Percentiles rank a stretch among this genome's conserved stretches.
Conservation (phyloP, 2,888 invertebrate species). For the Abrostola tripartita region DNA sequence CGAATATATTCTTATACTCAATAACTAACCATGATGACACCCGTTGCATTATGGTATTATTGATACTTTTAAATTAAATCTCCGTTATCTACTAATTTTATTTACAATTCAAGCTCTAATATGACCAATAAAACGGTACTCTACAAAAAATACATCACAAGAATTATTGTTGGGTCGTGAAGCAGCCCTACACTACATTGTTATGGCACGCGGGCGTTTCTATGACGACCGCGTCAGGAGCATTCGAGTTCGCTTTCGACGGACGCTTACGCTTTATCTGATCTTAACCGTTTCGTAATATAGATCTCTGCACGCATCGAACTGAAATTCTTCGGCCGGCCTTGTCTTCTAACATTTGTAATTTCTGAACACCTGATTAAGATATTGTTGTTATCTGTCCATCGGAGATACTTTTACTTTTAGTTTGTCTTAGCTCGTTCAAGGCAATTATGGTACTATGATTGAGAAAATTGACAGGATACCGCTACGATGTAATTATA, state of each 20-base stretch:
- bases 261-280: constrained; percentile 77
- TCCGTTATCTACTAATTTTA: not conserved
- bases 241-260: constrained; percentile 71
- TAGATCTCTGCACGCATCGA: constrained; percentile 72
- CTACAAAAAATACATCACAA: not conserved
- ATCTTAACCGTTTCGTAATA: constrained; percentile 78
- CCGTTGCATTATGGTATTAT: no score
- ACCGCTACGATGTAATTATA: constrained; percentile 19
- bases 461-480: constrained; percentile 39
- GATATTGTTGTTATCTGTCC: constrained; percentile 66
- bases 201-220: constrained; percentile 56
- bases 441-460: constrained; percentile 38
- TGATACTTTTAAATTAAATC: no score
- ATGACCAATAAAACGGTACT: not conserved
- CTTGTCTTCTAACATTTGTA: constrained; percentile 76
- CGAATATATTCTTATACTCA: no score
- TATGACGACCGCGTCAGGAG: constrained; percentile 70
- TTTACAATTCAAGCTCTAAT: not conserved
- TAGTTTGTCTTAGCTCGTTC: constrained; percentile 53
- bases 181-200: constrained; percentile 50
- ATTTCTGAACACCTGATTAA: constrained; percentile 74
- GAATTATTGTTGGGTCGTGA: not conserved
- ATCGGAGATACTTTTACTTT: constrained; percentile 69
- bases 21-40: no score
- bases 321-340: constrained; percentile 73